These are phyloP conservation scores for Diorhabda elongata DNA, from an alignment of 1,140 invertebrate genomes.

Conservation along the genomic window DNA sequence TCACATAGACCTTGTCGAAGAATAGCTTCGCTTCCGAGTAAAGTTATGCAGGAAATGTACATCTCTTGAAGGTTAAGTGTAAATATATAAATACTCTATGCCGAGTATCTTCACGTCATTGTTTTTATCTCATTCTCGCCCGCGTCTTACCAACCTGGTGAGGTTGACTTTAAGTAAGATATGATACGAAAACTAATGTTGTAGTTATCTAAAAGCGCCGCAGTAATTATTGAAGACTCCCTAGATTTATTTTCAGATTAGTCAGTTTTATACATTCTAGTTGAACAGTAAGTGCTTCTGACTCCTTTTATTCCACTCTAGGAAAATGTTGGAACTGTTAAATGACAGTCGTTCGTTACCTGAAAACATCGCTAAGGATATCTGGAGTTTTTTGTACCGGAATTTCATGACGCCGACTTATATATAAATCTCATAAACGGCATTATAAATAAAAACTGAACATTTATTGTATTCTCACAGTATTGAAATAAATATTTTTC, in stretches of 20 bases:
- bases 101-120: neutral
- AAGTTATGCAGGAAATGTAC: slow-evolving; percentile 17
- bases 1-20: slow-evolving; percentile 12
- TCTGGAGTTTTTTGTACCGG: neutral
- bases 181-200: no score
- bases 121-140: neutral
- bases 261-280: slow-evolving; percentile 14
- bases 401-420: no score
- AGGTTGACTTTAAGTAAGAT: slow-evolving; percentile 3
- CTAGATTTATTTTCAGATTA: slow-evolving; percentile 19
- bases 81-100: slow-evolving; percentile 6
- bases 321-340: neutral
- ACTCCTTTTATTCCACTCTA: neutral
- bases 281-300: neutral
- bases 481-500: no score
- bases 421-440: no score
- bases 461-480: no score
- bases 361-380: neutral
- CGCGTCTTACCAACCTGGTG: neutral
- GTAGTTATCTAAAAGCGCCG: slow-evolving; percentile 4
- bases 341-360: slow-evolving; percentile 3
- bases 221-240: slow-evolving; percentile 15
- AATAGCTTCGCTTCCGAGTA: slow-evolving; percentile 7
- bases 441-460: no score
- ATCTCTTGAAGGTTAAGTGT: neutral